A percentile compares a stretch with the other conserved stretches of the same genome.
Evolutionary conservation across 2,113 vertebrate genomes (phyloP).

Genomic region (Urocynchramus pylzowi): DNA sequence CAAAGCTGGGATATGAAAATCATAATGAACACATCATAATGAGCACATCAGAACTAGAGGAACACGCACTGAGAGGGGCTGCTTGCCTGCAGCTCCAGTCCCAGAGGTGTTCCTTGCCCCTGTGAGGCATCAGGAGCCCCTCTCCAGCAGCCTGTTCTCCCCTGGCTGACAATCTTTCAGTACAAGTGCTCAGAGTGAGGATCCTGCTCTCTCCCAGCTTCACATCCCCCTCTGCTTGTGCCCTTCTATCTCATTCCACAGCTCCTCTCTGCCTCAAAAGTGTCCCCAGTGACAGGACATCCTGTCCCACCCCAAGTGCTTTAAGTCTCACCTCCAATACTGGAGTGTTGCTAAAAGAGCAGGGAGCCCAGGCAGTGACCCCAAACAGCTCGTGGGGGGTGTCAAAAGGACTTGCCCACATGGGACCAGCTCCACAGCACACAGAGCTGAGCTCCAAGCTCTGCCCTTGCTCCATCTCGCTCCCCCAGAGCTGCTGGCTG

Average conservation of each 20-base stretch:
- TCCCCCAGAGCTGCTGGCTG: not conserved
- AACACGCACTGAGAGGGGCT: not conserved
- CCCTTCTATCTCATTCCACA: not conserved
- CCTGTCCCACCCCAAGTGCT: not conserved
- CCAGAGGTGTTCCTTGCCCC: not conserved
- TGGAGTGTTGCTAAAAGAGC: not conserved
- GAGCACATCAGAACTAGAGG: not conserved
- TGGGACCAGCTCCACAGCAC: not conserved
- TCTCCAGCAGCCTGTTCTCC: not conserved
- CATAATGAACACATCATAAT: accelerated
- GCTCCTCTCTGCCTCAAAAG: not conserved
- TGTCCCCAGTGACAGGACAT: accelerated
- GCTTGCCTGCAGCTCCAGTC: not conserved
- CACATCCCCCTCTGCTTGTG: not conserved
- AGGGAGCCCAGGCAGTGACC: not conserved
- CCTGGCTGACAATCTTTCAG: not conserved
- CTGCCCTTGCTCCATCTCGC: accelerated
- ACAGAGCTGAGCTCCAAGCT: not conserved
- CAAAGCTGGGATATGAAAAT: not conserved
- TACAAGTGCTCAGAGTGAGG: accelerated
- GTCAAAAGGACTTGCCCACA: accelerated
- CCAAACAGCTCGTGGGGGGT: not conserved
- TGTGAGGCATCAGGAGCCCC: not conserved
- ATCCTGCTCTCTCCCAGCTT: not conserved
- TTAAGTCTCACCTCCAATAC: not conserved